phyloP scores from a whole-genome alignment of 2,797 vertebrate genomes.

The Rhodeus uyekii region DNA sequence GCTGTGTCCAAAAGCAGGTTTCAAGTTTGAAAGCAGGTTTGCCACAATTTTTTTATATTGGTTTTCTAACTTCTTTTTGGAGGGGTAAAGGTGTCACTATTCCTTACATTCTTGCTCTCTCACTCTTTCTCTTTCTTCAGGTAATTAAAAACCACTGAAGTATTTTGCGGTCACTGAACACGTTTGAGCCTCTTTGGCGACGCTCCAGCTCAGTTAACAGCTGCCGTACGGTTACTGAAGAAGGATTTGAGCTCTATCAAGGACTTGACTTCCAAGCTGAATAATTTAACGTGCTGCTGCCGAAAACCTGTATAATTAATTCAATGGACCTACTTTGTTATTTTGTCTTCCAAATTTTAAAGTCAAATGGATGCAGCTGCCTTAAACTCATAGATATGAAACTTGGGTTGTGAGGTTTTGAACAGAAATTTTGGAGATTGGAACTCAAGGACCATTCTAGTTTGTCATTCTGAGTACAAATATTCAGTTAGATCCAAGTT shows the following conservation, averaged over 20 bases:
- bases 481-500: neutral
- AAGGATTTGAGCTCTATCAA: slow-evolving; percentile 42
- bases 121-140: neutral
- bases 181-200: slow-evolving; percentile 47
- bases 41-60: neutral
- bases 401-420: neutral
- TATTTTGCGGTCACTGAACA: slow-evolving; percentile 51
- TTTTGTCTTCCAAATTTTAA: slow-evolving; percentile 23
- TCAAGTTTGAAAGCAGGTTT: neutral
- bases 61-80: neutral
- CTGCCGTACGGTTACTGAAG: slow-evolving; percentile 58
- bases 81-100: neutral
- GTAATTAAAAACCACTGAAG: neutral
- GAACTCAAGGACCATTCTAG: neutral
- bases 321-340: slow-evolving; percentile 60
- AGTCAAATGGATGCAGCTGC: slow-evolving; percentile 16
- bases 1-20: neutral
- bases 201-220: slow-evolving; percentile 58
- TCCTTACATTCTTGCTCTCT: neutral
- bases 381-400: neutral
- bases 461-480: neutral
- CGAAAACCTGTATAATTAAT: slow-evolving; percentile 72
- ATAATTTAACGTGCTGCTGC: slow-evolving; percentile 69
- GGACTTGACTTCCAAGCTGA: slow-evolving; percentile 62
- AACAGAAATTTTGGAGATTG: neutral